These are phyloP conservation scores for Arnoldichthys spilopterus DNA, from an alignment of 2,797 vertebrate species.

Conservation along the genomic window DNA sequence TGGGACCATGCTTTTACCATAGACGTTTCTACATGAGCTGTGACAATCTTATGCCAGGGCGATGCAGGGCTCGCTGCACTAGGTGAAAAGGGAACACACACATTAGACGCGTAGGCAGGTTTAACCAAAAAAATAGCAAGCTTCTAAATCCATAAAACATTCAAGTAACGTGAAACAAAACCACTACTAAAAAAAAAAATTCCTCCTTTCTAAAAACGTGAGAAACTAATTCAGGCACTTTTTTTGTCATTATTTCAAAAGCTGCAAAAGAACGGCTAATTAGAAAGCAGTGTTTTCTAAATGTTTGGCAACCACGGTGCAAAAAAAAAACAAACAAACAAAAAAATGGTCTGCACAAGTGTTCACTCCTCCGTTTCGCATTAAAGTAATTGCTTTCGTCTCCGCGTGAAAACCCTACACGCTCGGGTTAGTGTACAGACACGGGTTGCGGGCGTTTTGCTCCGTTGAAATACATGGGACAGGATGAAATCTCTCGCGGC, in stretches of 20 bases:
- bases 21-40: not conserved
- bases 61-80: conserved; percentile 17
- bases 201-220: conserved; percentile 88
- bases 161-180: conserved; percentile 92
- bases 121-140: conserved; percentile 89
- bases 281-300: conserved; percentile 83
- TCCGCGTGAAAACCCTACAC: conserved; percentile 58
- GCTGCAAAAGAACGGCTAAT: conserved; percentile 63
- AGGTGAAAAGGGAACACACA: conserved; percentile 52
- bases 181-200: conserved; percentile 67
- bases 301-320: conserved; percentile 84
- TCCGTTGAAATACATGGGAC: conserved; percentile 28
- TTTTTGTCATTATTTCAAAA: conserved; percentile 83
- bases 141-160: conserved; percentile 88
- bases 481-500: conserved; percentile 24
- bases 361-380: conserved; percentile 64
- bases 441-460: not conserved
- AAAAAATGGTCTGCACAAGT: conserved; percentile 59
- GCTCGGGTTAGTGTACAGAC: conserved; percentile 14
- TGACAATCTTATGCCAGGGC: conserved; percentile 20
- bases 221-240: conserved; percentile 99
- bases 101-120: conserved; percentile 79
- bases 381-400: conserved; percentile 66
- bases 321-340: conserved; percentile 32
- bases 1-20: conserved; percentile 22